Conservation (phyloP, 2,888 invertebrate species). For the Rotaria socialis region DNA sequence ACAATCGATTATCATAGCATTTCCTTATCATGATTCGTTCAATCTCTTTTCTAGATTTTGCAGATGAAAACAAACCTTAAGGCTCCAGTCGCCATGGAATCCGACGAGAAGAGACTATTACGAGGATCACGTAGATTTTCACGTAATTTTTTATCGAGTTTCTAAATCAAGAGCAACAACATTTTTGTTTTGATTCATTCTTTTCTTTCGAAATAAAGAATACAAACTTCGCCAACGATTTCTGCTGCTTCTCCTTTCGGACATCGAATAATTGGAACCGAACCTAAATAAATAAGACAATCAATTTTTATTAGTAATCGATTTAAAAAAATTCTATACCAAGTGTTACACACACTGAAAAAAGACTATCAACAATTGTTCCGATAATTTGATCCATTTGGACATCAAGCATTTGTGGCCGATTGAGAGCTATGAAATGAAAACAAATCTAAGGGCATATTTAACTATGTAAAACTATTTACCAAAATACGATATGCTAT, state of each 20-base stretch:
- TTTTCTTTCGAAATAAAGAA: too few relatives aligned
- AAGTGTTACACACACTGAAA: conserved; percentile 92
- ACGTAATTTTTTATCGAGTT: conserved; percentile 88
- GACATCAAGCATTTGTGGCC: conserved; percentile 84
- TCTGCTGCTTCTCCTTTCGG: conserved; percentile 94
- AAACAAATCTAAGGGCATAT: too few relatives aligned
- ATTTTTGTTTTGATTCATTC: too few relatives aligned
- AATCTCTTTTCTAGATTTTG: too few relatives aligned
- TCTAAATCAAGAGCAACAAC: conserved; percentile 55
- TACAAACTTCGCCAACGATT: conserved; percentile 76
- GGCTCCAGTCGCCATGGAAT: conserved; percentile 62
- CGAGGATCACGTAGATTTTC: conserved; percentile 93
- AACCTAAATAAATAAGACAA: conserved; percentile 61
- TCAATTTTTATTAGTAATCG: not conserved
- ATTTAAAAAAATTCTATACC: conserved; percentile 63
- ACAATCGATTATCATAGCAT: too few relatives aligned
- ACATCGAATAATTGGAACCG: conserved; percentile 80
- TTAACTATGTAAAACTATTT: conserved; percentile 51
- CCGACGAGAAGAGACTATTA: conserved; percentile 86
- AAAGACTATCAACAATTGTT: conserved; percentile 86
- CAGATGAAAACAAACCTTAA: not conserved
- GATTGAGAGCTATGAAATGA: conserved; percentile 72
- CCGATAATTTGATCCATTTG: conserved; percentile 93
- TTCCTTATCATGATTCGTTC: too few relatives aligned
- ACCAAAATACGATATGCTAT: conserved; percentile 85